Evolutionary conservation across 2,888 invertebrate species (phyloP), one percentile per base, ranked within the genome.

Genomic region (Myopa testacea): DNA sequence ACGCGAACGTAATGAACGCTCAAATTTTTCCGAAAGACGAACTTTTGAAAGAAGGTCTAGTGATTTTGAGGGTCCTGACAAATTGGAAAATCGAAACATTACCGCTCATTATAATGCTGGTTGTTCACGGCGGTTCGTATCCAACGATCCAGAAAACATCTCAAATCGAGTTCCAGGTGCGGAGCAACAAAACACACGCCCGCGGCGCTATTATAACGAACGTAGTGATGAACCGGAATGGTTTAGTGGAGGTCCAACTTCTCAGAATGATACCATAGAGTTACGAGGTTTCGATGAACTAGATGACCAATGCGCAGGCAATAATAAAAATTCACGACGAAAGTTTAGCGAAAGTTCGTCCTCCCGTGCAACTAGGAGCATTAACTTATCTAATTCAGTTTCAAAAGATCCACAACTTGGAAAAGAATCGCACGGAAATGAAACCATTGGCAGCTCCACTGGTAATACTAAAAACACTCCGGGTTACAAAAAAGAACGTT

Each of bases 181-280:
- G 4, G 75, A 68, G 14, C 58, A 68, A 40, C 76, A 76, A 12
- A 38, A 50, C 14, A 45, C 16, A 16, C 73, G 73, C 19, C 34
- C 40, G 16, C 77, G 60, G 38, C 85, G 84, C 76, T 77, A 82
- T 52, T 78, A 76, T 26, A 80, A 92, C 85, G 92, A 91, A 83
- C 91, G 91, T 84, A 91, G 91, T 83, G 95, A 95, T 82, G 96
- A 96, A 88, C 97, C 97, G 4, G 97, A 97, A 90, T 97, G 98
- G 96, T 95, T 94, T 86, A 95, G 94, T 84, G 94, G 94, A 79
- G 98, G 97, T 67, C 98, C 98, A 68, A 94, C 95, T 80, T 97
- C 97, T 80, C 95, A 97, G 87, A 88, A 94, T 85, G 98, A 98
- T 85, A 96, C 96, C 58, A 98, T 98, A 84, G 98, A 98, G 89